These are phyloP conservation scores for Himalopsyche phryganea DNA, from an alignment of 1,140 invertebrate genomes.

Conservation along the genomic window DNA sequence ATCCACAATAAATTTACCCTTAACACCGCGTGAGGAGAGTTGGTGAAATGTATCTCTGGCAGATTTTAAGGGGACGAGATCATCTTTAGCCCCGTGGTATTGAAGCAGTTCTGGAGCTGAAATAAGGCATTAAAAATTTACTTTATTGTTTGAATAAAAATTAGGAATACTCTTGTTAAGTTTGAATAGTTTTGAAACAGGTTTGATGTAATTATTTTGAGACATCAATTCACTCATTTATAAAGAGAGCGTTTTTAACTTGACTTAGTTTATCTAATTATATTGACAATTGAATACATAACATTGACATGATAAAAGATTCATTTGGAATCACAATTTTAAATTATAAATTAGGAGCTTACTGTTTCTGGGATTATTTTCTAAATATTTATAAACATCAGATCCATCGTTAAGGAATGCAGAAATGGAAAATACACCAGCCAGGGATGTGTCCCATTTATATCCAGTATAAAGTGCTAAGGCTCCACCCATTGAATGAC, in stretches of 20 bases:
- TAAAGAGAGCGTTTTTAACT: too few relatives aligned
- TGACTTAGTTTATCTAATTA: too few relatives aligned
- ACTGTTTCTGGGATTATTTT: slow-evolving; percentile 11
- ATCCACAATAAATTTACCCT: slow-evolving; percentile 18
- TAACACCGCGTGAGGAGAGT: slow-evolving; percentile 14
- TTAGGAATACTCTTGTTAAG: too few relatives aligned
- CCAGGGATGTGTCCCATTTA: slow-evolving; percentile 57
- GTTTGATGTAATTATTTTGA: too few relatives aligned
- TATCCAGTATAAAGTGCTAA: slow-evolving; percentile 65
- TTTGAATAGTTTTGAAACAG: too few relatives aligned
- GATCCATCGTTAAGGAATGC: slow-evolving; percentile 70
- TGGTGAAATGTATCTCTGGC: slow-evolving; percentile 25
- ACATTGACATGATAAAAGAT: too few relatives aligned
- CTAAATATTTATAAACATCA: slow-evolving; percentile 54
- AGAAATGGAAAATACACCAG: slow-evolving; percentile 67
- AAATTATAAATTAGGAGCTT: too few relatives aligned
- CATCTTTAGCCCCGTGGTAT: slow-evolving; percentile 25
- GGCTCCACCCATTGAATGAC: slow-evolving; percentile 76
- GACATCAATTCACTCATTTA: too few relatives aligned
- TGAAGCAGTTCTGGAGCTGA: slow-evolving; percentile 29
- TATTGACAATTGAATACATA: too few relatives aligned
- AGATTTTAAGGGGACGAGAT: slow-evolving; percentile 24
- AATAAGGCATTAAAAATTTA: slow-evolving; percentile 8
- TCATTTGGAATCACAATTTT: too few relatives aligned
- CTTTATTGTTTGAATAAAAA: too few relatives aligned